Conservation (phyloP, 2,113 vertebrate species). For the Trochalopteron elliotii region DNA sequence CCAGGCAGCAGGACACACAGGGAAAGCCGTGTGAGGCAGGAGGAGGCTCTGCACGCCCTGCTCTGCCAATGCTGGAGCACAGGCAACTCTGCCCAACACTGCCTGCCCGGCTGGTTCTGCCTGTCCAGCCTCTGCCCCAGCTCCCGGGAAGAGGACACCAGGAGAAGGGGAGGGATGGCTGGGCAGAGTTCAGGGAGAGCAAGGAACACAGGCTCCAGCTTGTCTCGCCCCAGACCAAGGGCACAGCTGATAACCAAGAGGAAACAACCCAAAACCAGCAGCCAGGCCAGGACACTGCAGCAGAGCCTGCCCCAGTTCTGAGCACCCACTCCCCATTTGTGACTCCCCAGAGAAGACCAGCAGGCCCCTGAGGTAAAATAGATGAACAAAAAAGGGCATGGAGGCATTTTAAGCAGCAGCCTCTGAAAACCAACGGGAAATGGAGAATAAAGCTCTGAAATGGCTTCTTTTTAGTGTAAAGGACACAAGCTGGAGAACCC, state of each 20-base stretch:
- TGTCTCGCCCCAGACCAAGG: background rate
- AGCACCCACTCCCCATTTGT: background rate
- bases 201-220: background rate
- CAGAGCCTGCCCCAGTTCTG: background rate
- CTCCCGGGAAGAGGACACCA: background rate
- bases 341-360: background rate
- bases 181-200: rapidly evolving
- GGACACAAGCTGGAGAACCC: background rate
- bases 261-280: background rate
- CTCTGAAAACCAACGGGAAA: background rate
- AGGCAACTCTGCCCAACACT: background rate
- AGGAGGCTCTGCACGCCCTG: background rate
- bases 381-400: rapidly evolving
- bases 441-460: background rate
- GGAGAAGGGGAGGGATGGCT: background rate
- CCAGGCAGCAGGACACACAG: rapidly evolving
- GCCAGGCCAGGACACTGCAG: background rate
- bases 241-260: rapidly evolving
- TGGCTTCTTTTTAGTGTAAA: background rate
- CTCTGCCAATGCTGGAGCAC: rapidly evolving
- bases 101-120: slow-evolving; percentile 28
- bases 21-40: background rate
- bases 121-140: background rate
- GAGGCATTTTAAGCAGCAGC: background rate
- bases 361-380: background rate